Evolutionary conservation across 2,797 vertebrate species (phyloP).

Genomic region (Sebastolobus altivelis): DNA sequence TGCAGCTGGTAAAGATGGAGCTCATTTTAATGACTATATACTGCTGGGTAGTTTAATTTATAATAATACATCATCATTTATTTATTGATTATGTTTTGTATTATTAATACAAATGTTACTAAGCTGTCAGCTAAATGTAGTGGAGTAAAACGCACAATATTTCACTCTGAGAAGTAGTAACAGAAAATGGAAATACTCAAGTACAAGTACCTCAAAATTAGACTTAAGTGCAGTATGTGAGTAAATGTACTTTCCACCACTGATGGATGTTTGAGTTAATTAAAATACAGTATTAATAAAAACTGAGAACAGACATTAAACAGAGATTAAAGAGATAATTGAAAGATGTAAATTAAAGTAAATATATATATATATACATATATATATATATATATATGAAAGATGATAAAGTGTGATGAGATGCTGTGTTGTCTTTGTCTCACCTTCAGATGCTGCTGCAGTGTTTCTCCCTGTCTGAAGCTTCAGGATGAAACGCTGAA

Average conservation of each 20-base stretch:
- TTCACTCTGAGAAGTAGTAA: not conserved
- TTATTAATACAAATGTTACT: not conserved
- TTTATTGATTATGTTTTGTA: not conserved
- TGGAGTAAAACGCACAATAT: not conserved
- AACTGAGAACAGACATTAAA: not conserved
- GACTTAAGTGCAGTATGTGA: not conserved
- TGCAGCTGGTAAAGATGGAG: not conserved
- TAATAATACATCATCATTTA: not conserved
- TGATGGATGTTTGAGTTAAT: not conserved
- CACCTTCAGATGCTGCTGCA: constrained; percentile 56
- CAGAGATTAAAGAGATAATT: not conserved
- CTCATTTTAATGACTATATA: not conserved
- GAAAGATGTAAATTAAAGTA: not conserved
- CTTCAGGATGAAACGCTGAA: constrained; percentile 30
- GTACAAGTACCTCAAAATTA: not conserved
- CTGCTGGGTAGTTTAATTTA: not conserved
- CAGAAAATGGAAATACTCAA: not conserved
- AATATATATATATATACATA: not conserved
- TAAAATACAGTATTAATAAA: not conserved
- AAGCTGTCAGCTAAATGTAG: not conserved
- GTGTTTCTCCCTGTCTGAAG: constrained; percentile 25
- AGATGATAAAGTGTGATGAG: not conserved
- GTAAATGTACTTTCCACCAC: not conserved
- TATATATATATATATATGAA: not conserved
- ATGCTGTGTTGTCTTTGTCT: constrained; percentile 28